These are phyloP conservation scores for Coturnix japonica DNA, from an alignment of 2,113 vertebrate species.

Conservation along the genomic window DNA sequence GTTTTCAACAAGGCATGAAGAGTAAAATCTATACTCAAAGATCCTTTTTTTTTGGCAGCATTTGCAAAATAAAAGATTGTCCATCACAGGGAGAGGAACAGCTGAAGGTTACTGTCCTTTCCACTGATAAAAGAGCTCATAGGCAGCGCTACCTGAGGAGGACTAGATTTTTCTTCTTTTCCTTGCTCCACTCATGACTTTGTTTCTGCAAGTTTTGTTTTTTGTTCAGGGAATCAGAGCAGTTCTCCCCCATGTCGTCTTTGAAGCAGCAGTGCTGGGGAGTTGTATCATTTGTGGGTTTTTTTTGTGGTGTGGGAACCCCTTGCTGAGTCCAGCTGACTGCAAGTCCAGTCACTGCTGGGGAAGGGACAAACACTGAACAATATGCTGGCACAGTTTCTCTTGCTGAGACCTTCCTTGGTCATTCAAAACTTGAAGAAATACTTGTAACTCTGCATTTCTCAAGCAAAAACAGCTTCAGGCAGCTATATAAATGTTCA, in stretches of 20 bases:
- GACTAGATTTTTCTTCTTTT: background rate
- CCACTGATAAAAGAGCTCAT: fast-evolving
- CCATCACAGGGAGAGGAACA: background rate
- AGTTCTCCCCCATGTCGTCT: background rate
- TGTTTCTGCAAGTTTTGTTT: background rate
- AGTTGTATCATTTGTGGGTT: background rate
- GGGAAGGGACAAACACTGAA: background rate
- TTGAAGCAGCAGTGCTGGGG: background rate
- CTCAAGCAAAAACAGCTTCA: background rate
- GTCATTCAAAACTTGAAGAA: background rate
- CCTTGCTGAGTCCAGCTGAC: background rate
- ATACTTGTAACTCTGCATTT: background rate
- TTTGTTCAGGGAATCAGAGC: background rate
- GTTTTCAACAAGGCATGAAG: background rate
- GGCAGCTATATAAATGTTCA: background rate
- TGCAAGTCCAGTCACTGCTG: background rate
- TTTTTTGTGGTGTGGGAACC: background rate
- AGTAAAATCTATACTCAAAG: background rate
- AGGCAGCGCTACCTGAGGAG: background rate
- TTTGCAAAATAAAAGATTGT: background rate
- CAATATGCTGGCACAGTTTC: background rate
- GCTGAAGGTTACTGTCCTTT: background rate
- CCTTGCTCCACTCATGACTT: background rate
- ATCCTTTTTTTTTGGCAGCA: background rate
- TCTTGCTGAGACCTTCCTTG: background rate